These are phyloP conservation scores for Agapetus fuscipes DNA, from an alignment of 2,888 invertebrate species.

Conservation along the genomic window DNA sequence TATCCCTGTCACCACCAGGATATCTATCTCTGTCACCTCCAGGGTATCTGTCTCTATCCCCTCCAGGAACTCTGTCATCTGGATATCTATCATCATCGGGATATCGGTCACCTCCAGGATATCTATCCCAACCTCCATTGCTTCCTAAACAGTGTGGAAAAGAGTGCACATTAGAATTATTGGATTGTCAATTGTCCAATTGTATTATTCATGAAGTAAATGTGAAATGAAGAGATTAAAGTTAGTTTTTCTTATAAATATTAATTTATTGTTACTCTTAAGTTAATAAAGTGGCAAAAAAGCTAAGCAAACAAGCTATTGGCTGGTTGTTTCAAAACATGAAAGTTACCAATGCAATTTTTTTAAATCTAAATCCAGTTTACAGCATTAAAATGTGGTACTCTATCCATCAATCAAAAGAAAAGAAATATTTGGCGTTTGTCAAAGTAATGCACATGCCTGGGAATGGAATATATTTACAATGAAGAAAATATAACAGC, in stretches of 20 bases:
- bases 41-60: slow-evolving; percentile 37
- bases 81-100: slow-evolving; percentile 32
- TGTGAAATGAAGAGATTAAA: too few relatives aligned
- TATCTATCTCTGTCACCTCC: slow-evolving; percentile 30
- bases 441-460: too few relatives aligned
- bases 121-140: slow-evolving; percentile 26
- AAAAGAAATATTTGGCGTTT: too few relatives aligned
- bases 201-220: slow-evolving; percentile 3
- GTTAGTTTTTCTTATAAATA: too few relatives aligned
- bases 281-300: not conserved
- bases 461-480: too few relatives aligned
- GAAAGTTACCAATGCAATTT: too few relatives aligned
- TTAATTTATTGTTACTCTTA: too few relatives aligned
- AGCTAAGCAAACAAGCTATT: not conserved
- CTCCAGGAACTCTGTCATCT: slow-evolving; percentile 24
- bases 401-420: too few relatives aligned
- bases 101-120: slow-evolving; percentile 31
- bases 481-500: too few relatives aligned
- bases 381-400: too few relatives aligned
- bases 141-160: slow-evolving; percentile 5
- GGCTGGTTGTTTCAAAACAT: too few relatives aligned
- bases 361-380: too few relatives aligned
- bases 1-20: slow-evolving; percentile 28
- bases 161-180: slow-evolving; percentile 14
- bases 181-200: slow-evolving; percentile 20